A percentile compares a stretch with the other conserved stretches of the same genome.
phyloP scores from a whole-genome alignment of 2,797 vertebrate genomes.

The Halcyon leucocephala region DNA sequence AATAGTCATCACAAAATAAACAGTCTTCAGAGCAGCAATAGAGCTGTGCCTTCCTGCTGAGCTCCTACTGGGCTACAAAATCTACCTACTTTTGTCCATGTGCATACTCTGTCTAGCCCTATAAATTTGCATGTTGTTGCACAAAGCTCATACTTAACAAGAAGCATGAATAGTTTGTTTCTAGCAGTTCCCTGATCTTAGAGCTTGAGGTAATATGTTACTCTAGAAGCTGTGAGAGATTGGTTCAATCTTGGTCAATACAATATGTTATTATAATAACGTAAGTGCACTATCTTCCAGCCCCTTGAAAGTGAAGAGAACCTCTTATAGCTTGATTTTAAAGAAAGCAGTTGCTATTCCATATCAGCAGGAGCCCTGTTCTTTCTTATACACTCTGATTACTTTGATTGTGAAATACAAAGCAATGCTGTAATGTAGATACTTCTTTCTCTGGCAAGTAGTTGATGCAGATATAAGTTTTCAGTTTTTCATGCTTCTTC shows the following conservation, averaged over 20 bases:
- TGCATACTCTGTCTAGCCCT: not conserved
- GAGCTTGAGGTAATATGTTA: not conserved
- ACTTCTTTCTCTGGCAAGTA: not conserved
- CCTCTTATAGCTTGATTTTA: conserved; percentile 47
- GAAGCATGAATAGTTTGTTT: not conserved
- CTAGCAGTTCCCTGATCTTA: not conserved
- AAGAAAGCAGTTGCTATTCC: conserved; percentile 21
- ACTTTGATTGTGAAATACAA: conserved; percentile 34
- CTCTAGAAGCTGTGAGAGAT: not conserved
- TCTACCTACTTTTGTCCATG: not conserved
- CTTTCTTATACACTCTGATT: conserved; percentile 21
- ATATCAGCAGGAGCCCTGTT: not conserved
- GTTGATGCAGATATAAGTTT: not conserved
- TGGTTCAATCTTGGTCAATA: not conserved
- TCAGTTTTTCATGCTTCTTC: not conserved
- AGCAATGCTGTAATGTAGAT: not conserved
- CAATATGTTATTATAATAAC: conserved; percentile 9
- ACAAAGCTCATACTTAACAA: not conserved
- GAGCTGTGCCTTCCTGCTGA: not conserved
- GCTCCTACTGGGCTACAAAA: not conserved
- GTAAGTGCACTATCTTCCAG: not conserved
- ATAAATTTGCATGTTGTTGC: not conserved
- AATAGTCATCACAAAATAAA: not conserved
- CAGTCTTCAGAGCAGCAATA: not conserved
- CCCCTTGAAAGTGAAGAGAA: conserved; percentile 11